Conservation (phyloP, 2,113 vertebrate genomes). For the Fregata magnificens region DNA sequence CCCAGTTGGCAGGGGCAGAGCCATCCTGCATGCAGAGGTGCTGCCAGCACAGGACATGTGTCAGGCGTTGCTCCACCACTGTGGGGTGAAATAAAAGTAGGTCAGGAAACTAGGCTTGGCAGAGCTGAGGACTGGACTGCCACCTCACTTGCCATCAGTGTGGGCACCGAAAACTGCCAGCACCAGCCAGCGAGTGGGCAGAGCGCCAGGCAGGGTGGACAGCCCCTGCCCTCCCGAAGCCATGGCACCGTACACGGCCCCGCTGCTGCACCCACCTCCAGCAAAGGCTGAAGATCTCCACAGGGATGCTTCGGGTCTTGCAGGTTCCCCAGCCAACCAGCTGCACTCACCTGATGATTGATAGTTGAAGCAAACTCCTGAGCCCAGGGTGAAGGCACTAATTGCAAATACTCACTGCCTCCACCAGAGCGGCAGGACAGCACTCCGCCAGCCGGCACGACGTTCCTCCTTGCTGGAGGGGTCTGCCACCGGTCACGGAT, state of each 20-base stretch:
- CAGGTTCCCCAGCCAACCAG: background rate
- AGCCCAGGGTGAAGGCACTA: background rate
- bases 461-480: background rate
- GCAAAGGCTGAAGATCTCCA: background rate
- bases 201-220: background rate
- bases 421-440: background rate
- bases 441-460: background rate
- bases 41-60: conserved; percentile 29
- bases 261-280: background rate
- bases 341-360: background rate
- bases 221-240: background rate
- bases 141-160: conserved; percentile 80
- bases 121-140: conserved; percentile 83
- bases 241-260: background rate
- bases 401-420: conserved; percentile 3
- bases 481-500: background rate
- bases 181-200: background rate
- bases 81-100: conserved; percentile 77
- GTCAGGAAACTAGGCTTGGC: conserved; percentile 84
- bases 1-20: background rate
- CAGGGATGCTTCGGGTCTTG: background rate
- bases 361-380: background rate
- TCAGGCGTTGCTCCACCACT: conserved; percentile 61
- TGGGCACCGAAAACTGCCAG: conserved; percentile 63
- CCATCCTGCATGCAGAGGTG: background rate